Conservation (phyloP, 2,113 vertebrate species). For the Rhombomys opimus region DNA sequence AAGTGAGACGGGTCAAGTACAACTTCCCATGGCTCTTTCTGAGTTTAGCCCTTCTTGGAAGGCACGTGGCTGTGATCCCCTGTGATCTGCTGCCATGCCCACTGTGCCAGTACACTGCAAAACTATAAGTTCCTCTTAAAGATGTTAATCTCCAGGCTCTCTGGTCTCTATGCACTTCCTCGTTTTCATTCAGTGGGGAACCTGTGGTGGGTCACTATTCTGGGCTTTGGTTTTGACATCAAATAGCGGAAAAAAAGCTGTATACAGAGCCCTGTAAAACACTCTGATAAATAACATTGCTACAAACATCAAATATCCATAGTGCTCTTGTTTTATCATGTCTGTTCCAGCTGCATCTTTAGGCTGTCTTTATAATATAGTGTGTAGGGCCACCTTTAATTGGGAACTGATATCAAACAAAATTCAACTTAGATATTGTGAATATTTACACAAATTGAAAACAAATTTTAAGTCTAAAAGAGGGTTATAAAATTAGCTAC, state of each 20-base stretch:
- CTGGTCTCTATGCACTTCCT: neutral
- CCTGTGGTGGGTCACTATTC: neutral
- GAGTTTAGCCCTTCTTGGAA: neutral
- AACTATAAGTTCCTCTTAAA: neutral
- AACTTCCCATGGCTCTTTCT: neutral
- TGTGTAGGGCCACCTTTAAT: neutral
- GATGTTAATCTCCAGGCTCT: neutral
- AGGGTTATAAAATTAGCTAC: neutral
- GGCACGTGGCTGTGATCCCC: neutral
- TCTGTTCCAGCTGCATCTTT: neutral
- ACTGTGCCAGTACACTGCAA: neutral
- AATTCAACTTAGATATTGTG: conserved; percentile 13
- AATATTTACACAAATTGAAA: conserved; percentile 5
- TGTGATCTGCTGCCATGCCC: neutral
- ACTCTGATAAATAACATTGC: neutral
- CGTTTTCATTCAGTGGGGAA: neutral
- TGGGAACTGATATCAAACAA: neutral
- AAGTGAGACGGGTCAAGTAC: neutral
- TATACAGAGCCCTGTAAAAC: neutral
- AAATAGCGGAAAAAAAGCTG: neutral
- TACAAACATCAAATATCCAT: neutral
- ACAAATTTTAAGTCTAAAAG: neutral
- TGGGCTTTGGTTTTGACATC: neutral
- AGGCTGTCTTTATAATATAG: conserved; percentile 8
- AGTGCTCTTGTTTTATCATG: neutral